phyloP scores from a whole-genome alignment of 2,113 vertebrate genomes.

The Hippocampus guttulatus region DNA sequence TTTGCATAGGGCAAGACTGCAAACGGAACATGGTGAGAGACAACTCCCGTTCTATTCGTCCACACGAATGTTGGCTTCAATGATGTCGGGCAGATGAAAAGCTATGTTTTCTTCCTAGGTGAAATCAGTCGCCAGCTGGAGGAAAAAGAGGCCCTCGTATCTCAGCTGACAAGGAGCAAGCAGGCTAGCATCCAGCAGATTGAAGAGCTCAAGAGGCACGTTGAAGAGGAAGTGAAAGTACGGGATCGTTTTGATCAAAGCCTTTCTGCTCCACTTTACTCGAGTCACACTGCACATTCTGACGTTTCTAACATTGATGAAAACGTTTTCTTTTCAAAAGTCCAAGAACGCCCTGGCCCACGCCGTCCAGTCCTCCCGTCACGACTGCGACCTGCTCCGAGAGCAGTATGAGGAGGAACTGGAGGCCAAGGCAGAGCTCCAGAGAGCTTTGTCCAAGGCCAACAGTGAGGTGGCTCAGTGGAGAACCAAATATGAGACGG shows the following conservation, averaged over 20 bases:
- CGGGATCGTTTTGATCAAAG: not conserved
- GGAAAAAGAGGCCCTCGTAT: slow-evolving; percentile 78
- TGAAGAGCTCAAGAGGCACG: slow-evolving; percentile 81
- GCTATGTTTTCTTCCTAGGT: slow-evolving; percentile 51
- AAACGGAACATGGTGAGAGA: slow-evolving; percentile 73
- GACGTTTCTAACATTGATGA: not conserved
- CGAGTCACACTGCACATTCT: not conserved
- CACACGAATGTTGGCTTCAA: not conserved
- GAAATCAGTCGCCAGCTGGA: slow-evolving; percentile 77
- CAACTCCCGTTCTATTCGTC: not conserved
- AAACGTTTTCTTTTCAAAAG: slow-evolving; percentile 47
- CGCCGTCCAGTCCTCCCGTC: slow-evolving; percentile 65
- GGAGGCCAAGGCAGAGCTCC: slow-evolving; percentile 74
- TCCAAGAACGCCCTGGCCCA: slow-evolving; percentile 86
- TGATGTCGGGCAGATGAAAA: not conserved
- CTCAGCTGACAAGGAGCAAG: slow-evolving; percentile 78
- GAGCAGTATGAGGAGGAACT: slow-evolving; percentile 81
- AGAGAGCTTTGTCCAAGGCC: slow-evolving; percentile 66
- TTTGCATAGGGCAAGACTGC: slow-evolving; percentile 76
- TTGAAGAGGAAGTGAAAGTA: slow-evolving; percentile 78
- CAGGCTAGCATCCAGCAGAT: slow-evolving; percentile 78
- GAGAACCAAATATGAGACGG: slow-evolving; percentile 71
- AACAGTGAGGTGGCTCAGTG: slow-evolving; percentile 76
- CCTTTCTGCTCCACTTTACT: not conserved
- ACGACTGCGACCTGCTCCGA: slow-evolving; percentile 73